Percentiles rank a stretch among this genome's conserved stretches.
Conservation (phyloP, 2,113 vertebrate species). For the Chionomys nivalis region DNA sequence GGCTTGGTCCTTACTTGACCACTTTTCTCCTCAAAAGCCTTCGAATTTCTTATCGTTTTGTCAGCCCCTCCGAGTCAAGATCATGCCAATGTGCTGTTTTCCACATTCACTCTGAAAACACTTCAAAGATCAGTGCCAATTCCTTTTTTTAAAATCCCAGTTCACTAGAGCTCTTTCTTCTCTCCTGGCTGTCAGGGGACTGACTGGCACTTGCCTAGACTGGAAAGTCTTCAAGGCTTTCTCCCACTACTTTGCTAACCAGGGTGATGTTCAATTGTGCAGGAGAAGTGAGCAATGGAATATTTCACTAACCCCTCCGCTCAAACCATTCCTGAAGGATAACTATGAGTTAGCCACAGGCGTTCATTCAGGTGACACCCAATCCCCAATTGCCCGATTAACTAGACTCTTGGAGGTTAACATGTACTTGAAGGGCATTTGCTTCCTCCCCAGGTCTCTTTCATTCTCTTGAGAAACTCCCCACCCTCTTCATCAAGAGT, state of each 20-base stretch:
- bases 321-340: slow-evolving; percentile 51
- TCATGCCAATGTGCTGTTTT: neutral
- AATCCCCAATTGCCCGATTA: neutral
- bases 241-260: slow-evolving; percentile 4
- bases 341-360: slow-evolving; percentile 31
- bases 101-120: slow-evolving; percentile 23
- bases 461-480: neutral
- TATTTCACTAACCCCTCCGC: slow-evolving; percentile 83
- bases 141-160: neutral
- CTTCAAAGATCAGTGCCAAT: slow-evolving; percentile 1
- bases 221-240: neutral
- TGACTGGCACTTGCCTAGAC: rapidly evolving
- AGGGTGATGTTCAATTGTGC: slow-evolving; percentile 55
- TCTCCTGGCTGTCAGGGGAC: neutral
- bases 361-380: slow-evolving; percentile 50
- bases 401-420: neutral
- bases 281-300: slow-evolving; percentile 86
- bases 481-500: neutral
- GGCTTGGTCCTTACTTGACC: neutral
- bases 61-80: neutral
- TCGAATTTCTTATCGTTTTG: neutral
- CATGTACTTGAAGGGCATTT: neutral
- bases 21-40: neutral
- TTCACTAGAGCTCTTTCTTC: neutral
- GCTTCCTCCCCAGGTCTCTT: no score